Evolutionary conservation across 2,797 vertebrate species (phyloP).

Genomic region (Cichlasoma orientale): DNA sequence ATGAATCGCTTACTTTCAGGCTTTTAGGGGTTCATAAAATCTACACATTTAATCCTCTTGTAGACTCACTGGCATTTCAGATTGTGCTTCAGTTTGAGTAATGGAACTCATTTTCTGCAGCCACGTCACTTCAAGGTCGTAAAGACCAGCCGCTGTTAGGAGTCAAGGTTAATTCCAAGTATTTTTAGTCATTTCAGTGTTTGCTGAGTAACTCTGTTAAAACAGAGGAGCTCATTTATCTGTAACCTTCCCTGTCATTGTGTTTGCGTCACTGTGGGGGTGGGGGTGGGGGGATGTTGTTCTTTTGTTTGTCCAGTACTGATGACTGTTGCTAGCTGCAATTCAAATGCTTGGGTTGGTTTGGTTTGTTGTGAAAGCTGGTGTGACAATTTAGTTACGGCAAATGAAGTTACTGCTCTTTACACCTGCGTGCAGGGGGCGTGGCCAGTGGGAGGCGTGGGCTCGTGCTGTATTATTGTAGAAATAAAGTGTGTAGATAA

Average conservation of each 20-base stretch:
- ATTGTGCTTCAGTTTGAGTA: background rate
- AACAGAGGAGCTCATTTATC: background rate
- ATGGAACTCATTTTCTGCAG: background rate
- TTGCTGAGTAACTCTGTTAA: background rate
- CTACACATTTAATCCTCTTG: conserved; percentile 3
- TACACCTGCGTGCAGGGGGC: no score
- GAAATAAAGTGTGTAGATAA: no score
- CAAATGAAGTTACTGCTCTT: no score
- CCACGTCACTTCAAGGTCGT: background rate
- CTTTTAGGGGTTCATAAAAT: conserved; percentile 21
- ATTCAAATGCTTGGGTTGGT: background rate
- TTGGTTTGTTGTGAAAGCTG: background rate
- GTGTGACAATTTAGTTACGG: no score
- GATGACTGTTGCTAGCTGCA: background rate
- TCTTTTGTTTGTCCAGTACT: background rate
- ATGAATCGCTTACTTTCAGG: background rate
- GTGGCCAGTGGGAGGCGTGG: no score
- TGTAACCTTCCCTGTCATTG: background rate
- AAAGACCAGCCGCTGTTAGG: background rate
- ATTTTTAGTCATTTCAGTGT: background rate
- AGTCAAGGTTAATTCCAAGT: background rate
- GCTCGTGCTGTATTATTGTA: no score
- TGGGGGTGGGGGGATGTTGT: background rate
- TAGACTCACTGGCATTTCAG: conserved; percentile 3
- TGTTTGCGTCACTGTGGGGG: background rate